Evolutionary conservation across 2,113 vertebrate species (phyloP), one percentile per base, ranked within the genome.

Genomic region (Halichoeres trimaculatus): DNA sequence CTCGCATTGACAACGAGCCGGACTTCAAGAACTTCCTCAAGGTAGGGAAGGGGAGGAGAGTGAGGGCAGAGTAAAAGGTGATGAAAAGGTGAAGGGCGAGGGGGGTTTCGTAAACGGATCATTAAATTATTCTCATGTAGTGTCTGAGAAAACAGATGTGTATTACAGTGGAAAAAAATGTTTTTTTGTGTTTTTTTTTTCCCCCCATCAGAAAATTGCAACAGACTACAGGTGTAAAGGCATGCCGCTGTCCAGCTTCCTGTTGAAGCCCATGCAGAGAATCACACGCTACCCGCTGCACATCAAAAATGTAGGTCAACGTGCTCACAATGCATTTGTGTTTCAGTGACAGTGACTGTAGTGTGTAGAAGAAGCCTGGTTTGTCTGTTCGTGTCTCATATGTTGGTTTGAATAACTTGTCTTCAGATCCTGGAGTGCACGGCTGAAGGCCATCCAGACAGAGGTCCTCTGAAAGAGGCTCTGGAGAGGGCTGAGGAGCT

Each of bases 251-350:
- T 99, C 97, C 89, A 99, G 98, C 87, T 99, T 98, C 91, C 93
- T 99, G 74, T 93, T 98, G 85, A 99, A 99, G 62, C 98, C 98
- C 38, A 99, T 99, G 98, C 98, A 99, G 84, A 95, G 97, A 87
- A 98, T 99, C 88, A 99, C 98, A 0, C 96, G 98, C 64, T 99
- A 99, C 91, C 98, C 97, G 0, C 95, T 99, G 70, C 95, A 98
- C 90, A 97, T 99, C 76, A 96, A 95, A 90, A 98, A 96, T 6
- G 98, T 99, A 92, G 92, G 96, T 92, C 26, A 36, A 10, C 0
- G 0, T 64, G 14, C 36, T 56, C 30, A 30, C n/a, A 19, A 64
- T 20, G 3, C 45, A 4, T 79, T 14, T 51, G 55, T 41, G 23
- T 62, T 64, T 64, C 36, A 35, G 14, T 51, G 26, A 62, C 57